Evolutionary conservation across 2,113 vertebrate genomes (phyloP).

Genomic region (Numida meleagris): DNA sequence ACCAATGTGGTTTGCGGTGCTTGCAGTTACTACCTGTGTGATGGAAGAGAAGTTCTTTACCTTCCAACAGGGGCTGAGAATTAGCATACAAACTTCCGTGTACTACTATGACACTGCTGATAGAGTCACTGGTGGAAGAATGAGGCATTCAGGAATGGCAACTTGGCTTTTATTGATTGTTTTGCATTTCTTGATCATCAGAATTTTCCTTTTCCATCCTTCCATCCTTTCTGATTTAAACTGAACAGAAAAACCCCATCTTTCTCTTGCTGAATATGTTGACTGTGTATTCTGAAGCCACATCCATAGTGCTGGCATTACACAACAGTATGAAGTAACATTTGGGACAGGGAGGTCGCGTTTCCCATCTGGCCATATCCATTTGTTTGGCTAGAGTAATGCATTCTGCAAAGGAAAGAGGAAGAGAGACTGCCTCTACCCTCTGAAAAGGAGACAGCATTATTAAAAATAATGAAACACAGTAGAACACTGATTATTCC

Average conservation of each 20-base stretch:
- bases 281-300: not conserved
- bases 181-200: not conserved
- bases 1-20: not conserved
- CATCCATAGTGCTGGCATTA: not conserved
- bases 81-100: not conserved
- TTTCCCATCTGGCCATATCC: constrained; percentile 15
- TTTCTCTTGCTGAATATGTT: not conserved
- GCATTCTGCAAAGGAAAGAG: not conserved
- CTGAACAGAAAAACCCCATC: not conserved
- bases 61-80: not conserved
- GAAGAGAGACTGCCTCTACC: not conserved
- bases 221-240: not conserved
- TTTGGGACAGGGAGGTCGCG: not conserved
- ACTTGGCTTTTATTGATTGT: not conserved
- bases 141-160: too few relatives aligned
- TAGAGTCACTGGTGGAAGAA: not conserved
- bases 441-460: constrained; percentile 20
- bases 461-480: constrained; percentile 40
- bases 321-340: not conserved
- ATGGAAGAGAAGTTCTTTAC: not conserved
- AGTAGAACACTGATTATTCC: not conserved
- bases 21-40: not conserved
- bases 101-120: not conserved
- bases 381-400: not conserved
- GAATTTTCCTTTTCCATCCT: not conserved